phyloP scores from a whole-genome alignment of 2,113 vertebrate genomes.

The Nycticryphes semicollaris region DNA sequence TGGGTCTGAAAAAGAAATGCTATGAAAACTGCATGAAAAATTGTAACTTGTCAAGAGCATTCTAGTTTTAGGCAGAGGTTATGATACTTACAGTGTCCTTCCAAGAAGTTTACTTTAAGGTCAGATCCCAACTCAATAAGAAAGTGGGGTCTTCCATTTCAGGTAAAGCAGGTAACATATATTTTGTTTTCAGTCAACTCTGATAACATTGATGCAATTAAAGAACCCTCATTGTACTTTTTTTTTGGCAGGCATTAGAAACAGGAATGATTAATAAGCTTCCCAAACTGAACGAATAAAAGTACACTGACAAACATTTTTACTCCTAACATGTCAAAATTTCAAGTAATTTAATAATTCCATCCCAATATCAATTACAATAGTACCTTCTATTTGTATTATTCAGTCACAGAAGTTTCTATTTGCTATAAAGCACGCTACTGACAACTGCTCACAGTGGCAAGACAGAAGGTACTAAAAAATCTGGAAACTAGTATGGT shows the following conservation, averaged over 20 bases:
- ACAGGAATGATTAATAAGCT: neutral
- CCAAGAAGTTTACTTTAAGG: neutral
- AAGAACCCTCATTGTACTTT: neutral
- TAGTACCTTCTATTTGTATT: neutral
- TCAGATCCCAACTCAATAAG: neutral
- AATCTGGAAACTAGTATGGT: neutral
- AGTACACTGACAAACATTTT: neutral
- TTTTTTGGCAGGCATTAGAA: neutral
- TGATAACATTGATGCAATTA: neutral
- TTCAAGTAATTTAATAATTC: neutral
- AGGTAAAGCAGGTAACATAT: neutral
- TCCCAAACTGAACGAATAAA: neutral
- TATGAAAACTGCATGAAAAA: neutral
- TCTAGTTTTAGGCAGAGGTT: neutral
- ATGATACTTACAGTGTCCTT: neutral
- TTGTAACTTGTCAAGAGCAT: neutral
- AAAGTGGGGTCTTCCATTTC: neutral
- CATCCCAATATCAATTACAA: neutral
- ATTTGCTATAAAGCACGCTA: neutral
- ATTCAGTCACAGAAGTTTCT: neutral
- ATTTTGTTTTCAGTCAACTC: neutral
- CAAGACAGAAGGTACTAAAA: neutral
- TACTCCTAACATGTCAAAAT: neutral
- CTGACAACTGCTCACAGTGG: neutral
- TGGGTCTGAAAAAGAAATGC: neutral